Conservation (phyloP, 2,888 invertebrate genomes). For the Clunio marinus region DNA sequence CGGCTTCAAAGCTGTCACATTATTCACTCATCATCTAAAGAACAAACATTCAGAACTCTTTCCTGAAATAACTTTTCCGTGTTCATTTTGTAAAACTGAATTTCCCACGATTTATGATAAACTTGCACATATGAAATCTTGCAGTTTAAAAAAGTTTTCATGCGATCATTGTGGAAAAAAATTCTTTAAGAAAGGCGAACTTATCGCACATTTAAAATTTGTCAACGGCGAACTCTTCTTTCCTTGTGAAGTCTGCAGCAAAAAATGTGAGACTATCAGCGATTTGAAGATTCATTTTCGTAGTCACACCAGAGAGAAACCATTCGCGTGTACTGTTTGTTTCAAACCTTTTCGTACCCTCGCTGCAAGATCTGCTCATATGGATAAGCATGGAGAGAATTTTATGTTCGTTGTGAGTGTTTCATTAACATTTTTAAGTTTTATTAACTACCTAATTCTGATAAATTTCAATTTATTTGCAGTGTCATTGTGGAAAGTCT, state of each 20-base stretch:
- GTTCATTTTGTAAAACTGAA: neutral
- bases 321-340: constrained; percentile 1
- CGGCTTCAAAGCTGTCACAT: constrained; percentile 24
- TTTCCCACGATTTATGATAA: constrained; percentile 28
- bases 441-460: neutral
- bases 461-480: neutral
- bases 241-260: neutral
- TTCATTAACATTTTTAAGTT: neutral
- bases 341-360: constrained; percentile 14
- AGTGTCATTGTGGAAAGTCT: neutral
- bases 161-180: constrained; percentile 31
- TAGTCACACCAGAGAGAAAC: constrained; percentile 20
- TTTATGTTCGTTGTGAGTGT: neutral
- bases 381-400: neutral
- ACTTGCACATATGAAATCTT: constrained; percentile 28
- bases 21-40: constrained; percentile 22
- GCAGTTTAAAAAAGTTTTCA: neutral
- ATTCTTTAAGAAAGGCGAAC: constrained; percentile 13
- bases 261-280: neutral
- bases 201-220: constrained; percentile 12
- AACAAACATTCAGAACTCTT: constrained; percentile 26
- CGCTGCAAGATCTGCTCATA: neutral
- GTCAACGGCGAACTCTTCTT: constrained; percentile 7
- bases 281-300: constrained; percentile 30
- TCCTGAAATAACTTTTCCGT: neutral